Evolutionary conservation across 2,888 invertebrate genomes (phyloP).

Genomic region (Cerceris rybyensis): DNA sequence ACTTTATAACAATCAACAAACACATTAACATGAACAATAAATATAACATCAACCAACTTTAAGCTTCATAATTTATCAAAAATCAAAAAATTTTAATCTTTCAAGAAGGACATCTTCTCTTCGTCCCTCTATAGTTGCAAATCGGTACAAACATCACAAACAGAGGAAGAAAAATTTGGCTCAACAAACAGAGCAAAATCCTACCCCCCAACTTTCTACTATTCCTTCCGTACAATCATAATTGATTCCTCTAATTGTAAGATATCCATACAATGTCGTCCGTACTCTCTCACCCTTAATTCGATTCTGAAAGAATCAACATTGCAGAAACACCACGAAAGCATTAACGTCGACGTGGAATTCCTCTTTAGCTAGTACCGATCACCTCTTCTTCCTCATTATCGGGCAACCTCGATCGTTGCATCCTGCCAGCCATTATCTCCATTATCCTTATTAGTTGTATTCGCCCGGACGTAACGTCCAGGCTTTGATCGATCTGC

Average conservation of each 20-base stretch:
- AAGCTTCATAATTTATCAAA: too few relatives aligned
- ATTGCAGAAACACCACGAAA: constrained; percentile 16
- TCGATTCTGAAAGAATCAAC: constrained; percentile 43
- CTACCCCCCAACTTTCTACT: too few relatives aligned
- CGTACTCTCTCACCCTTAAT: constrained; percentile 46
- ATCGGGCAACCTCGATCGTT: constrained; percentile 48
- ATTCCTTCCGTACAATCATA: background rate
- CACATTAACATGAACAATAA: too few relatives aligned
- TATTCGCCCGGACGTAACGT: constrained; percentile 48
- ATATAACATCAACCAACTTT: too few relatives aligned
- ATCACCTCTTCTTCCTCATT: constrained; percentile 33
- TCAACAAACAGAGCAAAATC: too few relatives aligned
- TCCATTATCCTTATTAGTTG: constrained; percentile 50
- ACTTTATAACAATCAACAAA: too few relatives aligned
- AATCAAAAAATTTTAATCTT: too few relatives aligned
- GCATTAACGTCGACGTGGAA: constrained; percentile 9
- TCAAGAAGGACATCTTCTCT: too few relatives aligned
- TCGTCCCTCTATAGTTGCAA: too few relatives aligned
- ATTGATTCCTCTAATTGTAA: constrained; percentile 23
- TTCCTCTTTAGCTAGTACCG: constrained; percentile 1
- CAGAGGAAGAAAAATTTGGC: too few relatives aligned
- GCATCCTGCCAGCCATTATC: constrained; percentile 58
- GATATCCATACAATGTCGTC: constrained; percentile 43
- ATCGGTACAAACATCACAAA: too few relatives aligned
- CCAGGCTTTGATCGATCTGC: constrained; percentile 41